Evolutionary conservation across 2,797 vertebrate species (phyloP), one percentile per base, ranked within the genome.

Genomic region (Dicrostonyx torquatus): DNA sequence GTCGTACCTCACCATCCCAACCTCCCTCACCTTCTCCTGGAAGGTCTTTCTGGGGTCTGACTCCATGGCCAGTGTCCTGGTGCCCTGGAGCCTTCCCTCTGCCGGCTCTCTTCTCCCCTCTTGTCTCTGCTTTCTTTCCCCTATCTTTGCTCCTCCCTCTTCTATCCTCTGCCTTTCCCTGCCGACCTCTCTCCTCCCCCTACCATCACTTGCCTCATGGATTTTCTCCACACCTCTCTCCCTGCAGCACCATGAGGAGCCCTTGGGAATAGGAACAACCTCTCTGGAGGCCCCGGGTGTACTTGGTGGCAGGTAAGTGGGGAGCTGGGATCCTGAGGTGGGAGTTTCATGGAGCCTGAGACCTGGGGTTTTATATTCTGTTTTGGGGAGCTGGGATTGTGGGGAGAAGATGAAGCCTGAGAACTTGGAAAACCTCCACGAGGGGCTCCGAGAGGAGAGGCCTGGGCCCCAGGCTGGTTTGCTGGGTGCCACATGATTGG

Each of bases 231-330:
- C 9, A 1, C 24, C 43, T 45, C 5, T 93, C 18, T 80, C 64
- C 66, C 78, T 91, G 48, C 94, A 97, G 94, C 80, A 24, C 58
- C 76, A 97, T 94, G 96, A 79, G 79, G 66, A 83, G 64, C 66
- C 34, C 14, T 72, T 66, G 50, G 5, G 91, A 95, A 83, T 97
- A 97, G 89, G 75, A 24, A 77, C 84, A 2, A 55, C 80, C 66
- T 68, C 75, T 80, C 11, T 20, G 78, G 89, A 89, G 86, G 72
- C 87, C 88, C 88, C 11, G 3, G 1, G 82, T 6, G 0, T 70
- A 90, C 89, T 68, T 53, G 85, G 90, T 53, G 62, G 91, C 80
- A 0, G 94, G 97, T 97, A 73, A 97, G 95, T 94, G 6, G 6
- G 87, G 45, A 75, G 50, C 20, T 68, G 58, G 58, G 75, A 17